Evolutionary conservation across 53 echinoderm and acorn worm genomes (phyloP), one percentile per base, ranked within the genome.

Genomic region (Arbacia lixula): DNA sequence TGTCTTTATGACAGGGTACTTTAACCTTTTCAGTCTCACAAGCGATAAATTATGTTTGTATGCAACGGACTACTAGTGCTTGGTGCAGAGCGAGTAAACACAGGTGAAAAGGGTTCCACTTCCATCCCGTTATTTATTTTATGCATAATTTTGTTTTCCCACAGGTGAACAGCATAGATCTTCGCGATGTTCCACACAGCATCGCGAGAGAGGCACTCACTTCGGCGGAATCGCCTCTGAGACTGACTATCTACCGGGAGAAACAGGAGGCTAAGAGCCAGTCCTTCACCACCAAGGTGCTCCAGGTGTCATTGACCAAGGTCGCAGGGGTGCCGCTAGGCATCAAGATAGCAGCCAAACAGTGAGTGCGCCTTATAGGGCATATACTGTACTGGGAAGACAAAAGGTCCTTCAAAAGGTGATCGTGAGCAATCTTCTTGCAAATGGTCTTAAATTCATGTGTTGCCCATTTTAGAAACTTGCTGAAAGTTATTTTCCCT

Each of bases 331-430:
- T 94, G 5, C 98, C 92, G 0, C 87, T 98, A 1, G 98, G 98
- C 10, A 98, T 98, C 75, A 98, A 98, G 60, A 94, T 98, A 21
- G 94, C 94, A 3, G 98, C 92, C 24, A 94, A 90, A 67, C 92
- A 92, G 98, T 98, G 53, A 75, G 91, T 57, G 36, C 71, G 5
- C 26, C 6, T 6, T 58, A 0, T 58, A n/a, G n/a, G n/a, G 19
- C 24, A 50, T 14, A 50, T 50, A 50, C 19, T 17, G 19, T 17
- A 1, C 12, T 50, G 1, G 50, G 50, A 50, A 14, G 12, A 50
- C 12, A 12, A 50, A n/a, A n/a, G n/a, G n/a, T n/a, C n/a, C n/a
- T n/a, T n/a, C n/a, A n/a, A n/a, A n/a, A n/a, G n/a, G n/a, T n/a
- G n/a, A n/a, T n/a, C n/a, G n/a, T n/a, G n/a, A n/a, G n/a, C n/a